A percentile compares a stretch with the other conserved stretches of the same genome.
Conservation (phyloP, 2,888 invertebrate species). For the Chironomus tentans region DNA sequence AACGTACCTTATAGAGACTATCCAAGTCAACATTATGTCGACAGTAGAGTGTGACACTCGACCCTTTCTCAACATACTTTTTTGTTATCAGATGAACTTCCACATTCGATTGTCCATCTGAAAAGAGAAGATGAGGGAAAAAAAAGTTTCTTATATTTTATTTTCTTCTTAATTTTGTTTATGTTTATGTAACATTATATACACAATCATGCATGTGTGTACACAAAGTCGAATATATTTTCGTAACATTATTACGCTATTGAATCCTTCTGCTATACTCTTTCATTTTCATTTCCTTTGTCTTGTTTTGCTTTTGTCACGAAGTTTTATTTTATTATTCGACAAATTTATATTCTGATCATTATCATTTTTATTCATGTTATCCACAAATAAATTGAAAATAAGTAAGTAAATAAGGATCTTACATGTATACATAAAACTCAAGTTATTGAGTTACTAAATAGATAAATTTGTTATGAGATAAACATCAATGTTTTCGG, state of each 20-base stretch:
- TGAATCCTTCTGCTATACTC: neutral
- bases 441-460: too few species aligned
- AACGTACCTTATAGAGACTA: conserved; percentile 66
- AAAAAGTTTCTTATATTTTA: too few species aligned
- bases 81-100: conserved; percentile 59
- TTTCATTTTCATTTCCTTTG: neutral
- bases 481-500: too few species aligned
- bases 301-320: too few species aligned
- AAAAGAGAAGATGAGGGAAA: conserved; percentile 28
- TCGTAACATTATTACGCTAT: neutral
- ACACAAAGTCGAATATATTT: neutral
- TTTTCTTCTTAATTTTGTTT: neutral
- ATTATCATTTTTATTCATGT: neutral
- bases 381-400: too few species aligned
- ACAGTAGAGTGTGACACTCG: conserved; percentile 62
- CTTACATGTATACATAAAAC: too few species aligned
- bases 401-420: too few species aligned
- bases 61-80: conserved; percentile 62
- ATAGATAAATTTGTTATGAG: too few species aligned
- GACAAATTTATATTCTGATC: neutral
- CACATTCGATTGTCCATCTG: conserved; percentile 46
- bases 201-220: neutral
- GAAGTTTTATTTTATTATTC: neutral
- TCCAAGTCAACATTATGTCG: conserved; percentile 65
- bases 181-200: neutral